These are phyloP conservation scores for Odontomyia ornata DNA, from an alignment of 2,888 invertebrate species.

Conservation along the genomic window DNA sequence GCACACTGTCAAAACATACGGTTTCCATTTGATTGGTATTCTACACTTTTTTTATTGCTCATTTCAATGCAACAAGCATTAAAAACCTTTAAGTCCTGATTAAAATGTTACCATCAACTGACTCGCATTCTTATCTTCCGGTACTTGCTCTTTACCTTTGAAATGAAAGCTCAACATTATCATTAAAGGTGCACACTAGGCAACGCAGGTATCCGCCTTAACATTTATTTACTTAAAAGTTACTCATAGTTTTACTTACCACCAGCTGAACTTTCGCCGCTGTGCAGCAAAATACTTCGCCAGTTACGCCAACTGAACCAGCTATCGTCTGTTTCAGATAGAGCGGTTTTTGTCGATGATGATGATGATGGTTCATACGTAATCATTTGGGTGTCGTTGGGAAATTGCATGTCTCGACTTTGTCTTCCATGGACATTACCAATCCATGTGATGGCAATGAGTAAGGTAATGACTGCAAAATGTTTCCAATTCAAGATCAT, in stretches of 20 bases:
- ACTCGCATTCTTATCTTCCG: too few species aligned
- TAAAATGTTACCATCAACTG: too few species aligned
- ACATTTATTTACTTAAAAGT: too few species aligned
- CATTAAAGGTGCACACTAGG: too few species aligned
- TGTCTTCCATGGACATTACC: not conserved
- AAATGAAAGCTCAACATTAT: too few species aligned
- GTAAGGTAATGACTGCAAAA: conserved; percentile 15
- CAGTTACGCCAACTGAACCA: conserved; percentile 32
- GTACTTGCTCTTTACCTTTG: too few species aligned
- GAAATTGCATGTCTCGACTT: not conserved
- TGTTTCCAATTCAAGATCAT: conserved; percentile 18
- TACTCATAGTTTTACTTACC: conserved; percentile 1
- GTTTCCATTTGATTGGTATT: too few species aligned
- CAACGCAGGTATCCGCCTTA: too few species aligned
- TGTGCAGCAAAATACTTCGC: conserved; percentile 16
- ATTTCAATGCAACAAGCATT: too few species aligned
- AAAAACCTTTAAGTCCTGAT: too few species aligned
- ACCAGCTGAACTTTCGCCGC: conserved; percentile 16
- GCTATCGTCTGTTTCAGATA: not conserved
- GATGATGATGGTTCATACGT: not conserved
- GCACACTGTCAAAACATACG: too few species aligned
- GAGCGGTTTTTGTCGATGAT: not conserved
- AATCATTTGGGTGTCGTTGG: not conserved
- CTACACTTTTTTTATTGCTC: too few species aligned
- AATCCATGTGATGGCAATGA: conserved; percentile 9